Base-by-base conservation (phyloP, 2,888 invertebrate genomes). In the Acanthosepion esculentum region DNA sequence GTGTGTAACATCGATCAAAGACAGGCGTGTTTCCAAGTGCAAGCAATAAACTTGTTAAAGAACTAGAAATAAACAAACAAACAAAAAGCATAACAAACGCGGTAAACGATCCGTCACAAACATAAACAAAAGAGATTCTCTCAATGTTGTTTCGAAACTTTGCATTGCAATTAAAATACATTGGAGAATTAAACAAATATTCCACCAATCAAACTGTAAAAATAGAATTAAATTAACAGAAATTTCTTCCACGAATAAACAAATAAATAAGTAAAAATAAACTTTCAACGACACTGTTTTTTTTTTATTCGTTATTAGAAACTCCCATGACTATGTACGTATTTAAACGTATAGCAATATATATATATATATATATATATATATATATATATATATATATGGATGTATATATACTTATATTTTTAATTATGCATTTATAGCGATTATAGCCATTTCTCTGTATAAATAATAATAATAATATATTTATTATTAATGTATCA, bases 181-280 rank as follows among this genome's bases (percentile, higher is more conserved):
- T 78, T 15, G 78, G 78, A n/a, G 78, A 78, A 78, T 78, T 78
- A n/a, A 78, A n/a, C 78, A n/a, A 33, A 78, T 78, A 78, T 78
- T n/a, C n/a, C 78, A 78, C 78, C 78, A 78, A 78, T 78, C n/a
- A 78, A 78, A 78, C 78, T 33, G 78, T 78, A 78, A 78, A 78
- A 78, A 78, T n/a, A n/a, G 18, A 78, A 78, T 78, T 78, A 33
- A 78, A 78, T 78, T 78, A 78, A 33, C 78, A 78, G 78, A n/a
- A 78, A 78, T 78, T 78, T 78, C 78, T 78, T 78, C 78, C n/a
- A n/a, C 15, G 78, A 78, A 78, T 33, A 78, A 33, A 78, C 78
- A 78, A 78, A 78, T n/a, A 78, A 78, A 78, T 78, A 78, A 78
- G 78, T n/a, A 78, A 78, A 78, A n/a, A 78, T 78, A 78, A 78